Evolutionary conservation across 2,888 invertebrate species (phyloP), one percentile per base, ranked within the genome.

Genomic region (Alentia gelatinosa): DNA sequence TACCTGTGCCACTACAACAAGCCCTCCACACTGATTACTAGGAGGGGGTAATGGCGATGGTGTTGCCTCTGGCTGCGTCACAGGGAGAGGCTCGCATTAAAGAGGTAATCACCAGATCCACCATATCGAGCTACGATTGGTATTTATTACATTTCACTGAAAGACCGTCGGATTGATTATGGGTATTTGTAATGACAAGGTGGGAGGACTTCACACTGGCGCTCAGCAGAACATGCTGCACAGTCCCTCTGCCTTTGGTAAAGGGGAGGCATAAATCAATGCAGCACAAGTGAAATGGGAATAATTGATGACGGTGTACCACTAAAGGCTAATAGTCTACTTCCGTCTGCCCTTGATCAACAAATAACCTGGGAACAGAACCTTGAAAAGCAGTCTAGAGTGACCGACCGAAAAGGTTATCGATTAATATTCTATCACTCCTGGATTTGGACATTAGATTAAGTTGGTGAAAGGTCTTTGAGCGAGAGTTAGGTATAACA

Each of bases 221-320:
- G n/a, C 5, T 56, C n/a, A n/a, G 56, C n/a, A 56, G n/a, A 56
- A 56, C 56, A 56, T 12, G 56, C 19, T 56, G n/a, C 23, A 12
- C 56, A 56, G 23, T 56, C 56, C n/a, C 19, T n/a, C 23, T 1
- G 56, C 56, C 56, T 56, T 3, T 19, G 56, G 23, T 56, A 56
- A 56, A 56, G 56, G 56, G 56, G 56, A 56, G 56, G 56, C 56
- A 56, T 56, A 56, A 56, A 56, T 56, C 56, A 56, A 56, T 56
- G 56, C n/a, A 56, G 19, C 56, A 19, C n/a, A n/a, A 56, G 56
- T 56, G n/a, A 56, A 56, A 19, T n/a, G 56, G 56, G 56, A 56
- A 56, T 56, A 56, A 56, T 56, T 56, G 56, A 56, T 56, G 56
- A 56, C 23, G 5, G 23, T 56, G 56, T 56, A 56, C 56, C 56